phyloP scores from a whole-genome alignment of 2,113 vertebrate species.

The Burhinus bistriatus region DNA sequence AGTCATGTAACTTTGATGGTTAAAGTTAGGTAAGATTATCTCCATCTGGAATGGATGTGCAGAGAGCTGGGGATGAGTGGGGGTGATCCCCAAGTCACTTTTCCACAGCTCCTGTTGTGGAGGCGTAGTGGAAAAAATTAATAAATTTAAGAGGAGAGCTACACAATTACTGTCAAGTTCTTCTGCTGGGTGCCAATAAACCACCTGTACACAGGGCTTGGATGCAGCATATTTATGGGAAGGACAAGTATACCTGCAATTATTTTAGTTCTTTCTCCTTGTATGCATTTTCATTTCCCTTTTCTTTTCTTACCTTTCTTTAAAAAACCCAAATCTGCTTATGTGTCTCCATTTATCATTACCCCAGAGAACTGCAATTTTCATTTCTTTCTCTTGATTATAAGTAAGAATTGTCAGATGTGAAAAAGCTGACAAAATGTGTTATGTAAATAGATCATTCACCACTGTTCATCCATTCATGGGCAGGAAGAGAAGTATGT shows the following conservation, averaged over 20 bases:
- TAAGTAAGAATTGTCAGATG: slow-evolving; percentile 55
- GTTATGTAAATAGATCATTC: slow-evolving; percentile 25
- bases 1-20: not conserved
- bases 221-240: not conserved
- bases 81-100: not conserved
- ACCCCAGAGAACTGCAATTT: slow-evolving; percentile 35
- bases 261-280: not conserved
- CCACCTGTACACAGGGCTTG: not conserved
- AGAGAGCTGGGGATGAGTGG: not conserved
- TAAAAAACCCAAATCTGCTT: not conserved
- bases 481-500: not conserved
- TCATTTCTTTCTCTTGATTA: slow-evolving; percentile 41
- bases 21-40: not conserved
- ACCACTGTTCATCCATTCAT: not conserved
- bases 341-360: not conserved
- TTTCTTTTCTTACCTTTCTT: not conserved
- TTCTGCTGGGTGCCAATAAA: not conserved
- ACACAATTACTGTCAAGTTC: not conserved
- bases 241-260: not conserved
- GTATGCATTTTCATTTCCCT: not conserved
- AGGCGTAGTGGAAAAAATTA: not conserved
- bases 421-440: slow-evolving; percentile 39
- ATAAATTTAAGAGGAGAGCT: not conserved
- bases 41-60: not conserved
- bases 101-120: not conserved